phyloP scores from a whole-genome alignment of 2,113 vertebrate genomes.

The Hydrochoerus hydrochaeris region DNA sequence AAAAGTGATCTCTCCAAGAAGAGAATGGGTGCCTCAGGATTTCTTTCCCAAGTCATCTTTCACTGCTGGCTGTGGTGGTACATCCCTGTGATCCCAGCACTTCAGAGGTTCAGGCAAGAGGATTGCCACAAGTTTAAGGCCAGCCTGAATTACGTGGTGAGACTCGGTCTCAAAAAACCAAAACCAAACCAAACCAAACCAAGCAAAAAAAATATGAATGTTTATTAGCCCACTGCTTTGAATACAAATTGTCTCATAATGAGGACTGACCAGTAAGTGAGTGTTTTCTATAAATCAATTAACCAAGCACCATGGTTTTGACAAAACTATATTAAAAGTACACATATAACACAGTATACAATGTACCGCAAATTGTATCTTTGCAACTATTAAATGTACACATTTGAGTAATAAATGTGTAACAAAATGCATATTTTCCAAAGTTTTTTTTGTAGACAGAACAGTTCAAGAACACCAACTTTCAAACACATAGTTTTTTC shows the following conservation, averaged over 20 bases:
- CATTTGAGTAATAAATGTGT: background rate
- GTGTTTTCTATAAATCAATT: background rate
- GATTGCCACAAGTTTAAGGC: too few relatives aligned
- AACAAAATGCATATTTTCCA: background rate
- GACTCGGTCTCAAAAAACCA: too few relatives aligned
- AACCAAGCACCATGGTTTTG: background rate
- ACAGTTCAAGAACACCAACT: background rate
- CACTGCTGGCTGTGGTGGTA: too few relatives aligned
- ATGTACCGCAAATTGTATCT: background rate
- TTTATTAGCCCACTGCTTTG: slow-evolving; percentile 2
- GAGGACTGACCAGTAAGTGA: background rate
- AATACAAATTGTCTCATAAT: slow-evolving; percentile 25
- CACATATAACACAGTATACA: background rate
- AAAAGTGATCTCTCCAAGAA: background rate
- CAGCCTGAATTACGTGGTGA: too few relatives aligned
- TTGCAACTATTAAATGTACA: background rate
- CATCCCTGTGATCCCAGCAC: too few relatives aligned
- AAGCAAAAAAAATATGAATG: background rate
- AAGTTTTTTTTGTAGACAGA: background rate
- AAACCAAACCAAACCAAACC: too few relatives aligned
- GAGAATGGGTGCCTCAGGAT: background rate
- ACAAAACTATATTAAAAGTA: slow-evolving; percentile 1
- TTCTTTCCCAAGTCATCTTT: background rate
- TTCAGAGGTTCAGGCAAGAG: too few relatives aligned
- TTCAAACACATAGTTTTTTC: background rate